Conservation (phyloP, 1,140 invertebrate species). For the Prorops nasuta region DNA sequence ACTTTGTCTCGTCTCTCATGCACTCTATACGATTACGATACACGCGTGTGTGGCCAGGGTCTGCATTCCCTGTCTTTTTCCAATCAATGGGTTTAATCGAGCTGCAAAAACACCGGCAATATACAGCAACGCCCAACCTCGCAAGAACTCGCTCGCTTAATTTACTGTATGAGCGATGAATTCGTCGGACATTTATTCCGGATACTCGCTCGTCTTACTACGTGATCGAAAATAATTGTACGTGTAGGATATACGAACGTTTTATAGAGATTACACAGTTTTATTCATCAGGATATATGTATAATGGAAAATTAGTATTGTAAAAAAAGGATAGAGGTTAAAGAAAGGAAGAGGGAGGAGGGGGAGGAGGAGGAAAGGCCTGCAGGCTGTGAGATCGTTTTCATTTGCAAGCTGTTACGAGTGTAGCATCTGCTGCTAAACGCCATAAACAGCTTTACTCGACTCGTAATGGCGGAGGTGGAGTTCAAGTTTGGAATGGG, state of each 20-base stretch:
- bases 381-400: slow-evolving; percentile 29
- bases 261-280: too few species aligned
- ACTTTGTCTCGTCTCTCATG: background rate
- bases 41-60: too few species aligned
- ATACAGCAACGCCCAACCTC: too few species aligned
- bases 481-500: slow-evolving; percentile 39
- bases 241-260: too few species aligned
- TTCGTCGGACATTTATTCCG: too few species aligned
- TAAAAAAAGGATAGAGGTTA: background rate
- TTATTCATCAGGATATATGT: background rate
- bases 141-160: too few species aligned
- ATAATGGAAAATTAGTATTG: background rate
- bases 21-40: background rate
- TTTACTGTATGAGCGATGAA: too few species aligned
- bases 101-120: too few species aligned
- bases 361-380: background rate
- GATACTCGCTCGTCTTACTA: too few species aligned
- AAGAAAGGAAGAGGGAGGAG: background rate
- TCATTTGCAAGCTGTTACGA: slow-evolving; percentile 50
- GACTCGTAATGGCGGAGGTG: slow-evolving; percentile 30
- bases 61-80: too few species aligned
- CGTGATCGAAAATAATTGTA: too few species aligned
- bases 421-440: slow-evolving; percentile 46
- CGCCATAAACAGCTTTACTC: slow-evolving; percentile 44
- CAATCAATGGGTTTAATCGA: too few species aligned